phyloP scores from a whole-genome alignment of 1,140 invertebrate genomes.

The Leptopilina boulardi region DNA sequence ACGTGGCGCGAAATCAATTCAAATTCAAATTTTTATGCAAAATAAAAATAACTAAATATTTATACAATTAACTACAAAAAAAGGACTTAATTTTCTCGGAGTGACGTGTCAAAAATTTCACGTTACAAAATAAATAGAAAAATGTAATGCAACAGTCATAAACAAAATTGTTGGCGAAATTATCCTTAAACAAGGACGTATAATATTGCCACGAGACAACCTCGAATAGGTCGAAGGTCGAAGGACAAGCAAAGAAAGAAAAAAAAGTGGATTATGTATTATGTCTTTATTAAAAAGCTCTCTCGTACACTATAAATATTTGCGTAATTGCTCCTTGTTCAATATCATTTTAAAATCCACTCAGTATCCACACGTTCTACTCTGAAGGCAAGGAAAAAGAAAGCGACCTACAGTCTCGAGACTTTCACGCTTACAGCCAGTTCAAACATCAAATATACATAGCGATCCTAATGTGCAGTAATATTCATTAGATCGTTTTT shows the following conservation, averaged over 20 bases:
- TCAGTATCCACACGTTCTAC: conserved; percentile 22
- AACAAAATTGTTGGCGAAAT: background rate
- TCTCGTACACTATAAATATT: background rate
- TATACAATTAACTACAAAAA: no score
- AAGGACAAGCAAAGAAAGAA: background rate
- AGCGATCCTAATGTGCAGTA: background rate
- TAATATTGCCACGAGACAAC: background rate
- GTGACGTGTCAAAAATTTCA: no score
- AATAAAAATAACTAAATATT: no score
- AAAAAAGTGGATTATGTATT: background rate
- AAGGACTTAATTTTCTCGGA: no score
- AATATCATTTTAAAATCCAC: conserved; percentile 23
- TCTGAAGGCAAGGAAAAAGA: conserved; percentile 25
- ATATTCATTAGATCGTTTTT: background rate
- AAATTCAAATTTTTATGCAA: no score
- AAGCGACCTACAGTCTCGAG: conserved; percentile 21
- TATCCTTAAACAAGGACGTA: background rate
- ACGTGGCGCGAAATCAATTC: no score
- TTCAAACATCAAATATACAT: background rate
- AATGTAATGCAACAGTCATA: no score
- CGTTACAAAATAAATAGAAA: no score
- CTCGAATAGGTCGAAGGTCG: background rate
- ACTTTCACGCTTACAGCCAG: background rate
- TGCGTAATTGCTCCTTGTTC: conserved; percentile 9
- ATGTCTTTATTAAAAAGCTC: background rate